Conservation (phyloP, 1,140 invertebrate genomes). For the Solen grandis region DNA sequence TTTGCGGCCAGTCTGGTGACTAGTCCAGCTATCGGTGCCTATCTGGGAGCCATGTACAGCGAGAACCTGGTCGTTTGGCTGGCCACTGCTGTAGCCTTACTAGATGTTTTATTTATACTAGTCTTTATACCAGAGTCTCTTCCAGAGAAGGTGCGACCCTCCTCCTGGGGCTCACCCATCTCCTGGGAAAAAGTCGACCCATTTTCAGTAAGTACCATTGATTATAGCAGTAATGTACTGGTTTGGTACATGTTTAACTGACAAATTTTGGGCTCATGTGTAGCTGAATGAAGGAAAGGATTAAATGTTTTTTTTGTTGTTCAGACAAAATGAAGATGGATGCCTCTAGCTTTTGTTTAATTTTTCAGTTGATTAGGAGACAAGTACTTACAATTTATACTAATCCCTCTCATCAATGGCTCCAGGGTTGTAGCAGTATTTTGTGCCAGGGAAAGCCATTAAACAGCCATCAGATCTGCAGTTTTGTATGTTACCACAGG, state of each 20-base stretch:
- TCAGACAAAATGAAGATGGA: background rate
- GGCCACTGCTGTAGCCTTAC: conserved; percentile 93
- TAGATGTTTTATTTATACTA: conserved; percentile 99
- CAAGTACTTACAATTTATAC: too few species aligned
- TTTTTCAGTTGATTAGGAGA: too few species aligned
- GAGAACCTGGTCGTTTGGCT: conserved; percentile 97
- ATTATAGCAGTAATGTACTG: too few species aligned
- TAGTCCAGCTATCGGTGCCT: conserved; percentile 97
- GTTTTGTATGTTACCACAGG: too few species aligned
- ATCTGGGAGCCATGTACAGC: conserved; percentile 93
- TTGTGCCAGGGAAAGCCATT: too few species aligned
- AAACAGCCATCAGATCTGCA: too few species aligned
- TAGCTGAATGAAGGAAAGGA: background rate
- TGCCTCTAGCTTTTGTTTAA: too few species aligned
- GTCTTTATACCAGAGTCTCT: conserved; percentile 98
- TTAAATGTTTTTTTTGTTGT: background rate
- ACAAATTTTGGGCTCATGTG: background rate
- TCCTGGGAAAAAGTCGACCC: conserved; percentile 97
- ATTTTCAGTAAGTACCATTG: conserved; percentile 87
- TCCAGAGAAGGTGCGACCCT: conserved; percentile 86
- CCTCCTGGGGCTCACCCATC: conserved; percentile 80
- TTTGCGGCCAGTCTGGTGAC: conserved; percentile 99
- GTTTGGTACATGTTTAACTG: too few species aligned
- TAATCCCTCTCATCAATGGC: too few species aligned
- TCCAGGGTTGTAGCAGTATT: too few species aligned